Conservation (phyloP, 1,140 invertebrate genomes). For the Pygmarrhopalites habei region DNA sequence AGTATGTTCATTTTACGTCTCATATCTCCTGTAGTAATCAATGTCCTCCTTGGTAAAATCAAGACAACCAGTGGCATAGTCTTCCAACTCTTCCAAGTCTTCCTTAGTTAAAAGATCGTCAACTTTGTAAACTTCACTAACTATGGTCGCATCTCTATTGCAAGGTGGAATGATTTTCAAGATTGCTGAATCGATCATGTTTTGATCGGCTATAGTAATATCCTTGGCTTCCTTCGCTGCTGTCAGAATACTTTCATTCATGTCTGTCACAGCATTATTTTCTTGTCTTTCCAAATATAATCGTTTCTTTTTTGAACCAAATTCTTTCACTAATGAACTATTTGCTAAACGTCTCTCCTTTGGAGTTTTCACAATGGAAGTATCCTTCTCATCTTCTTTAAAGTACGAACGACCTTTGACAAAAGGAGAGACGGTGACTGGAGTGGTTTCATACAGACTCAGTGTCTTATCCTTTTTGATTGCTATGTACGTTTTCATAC, state of each 20-base stretch:
- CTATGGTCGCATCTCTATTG: conserved; percentile 23
- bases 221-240: conserved; percentile 19
- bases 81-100: conserved; percentile 31
- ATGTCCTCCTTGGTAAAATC: conserved; percentile 11
- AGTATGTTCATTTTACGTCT: conserved; percentile 18
- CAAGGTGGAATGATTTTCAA: conserved; percentile 31
- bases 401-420: conserved; percentile 17
- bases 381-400: conserved; percentile 15
- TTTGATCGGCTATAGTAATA: not conserved
- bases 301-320: conserved; percentile 37
- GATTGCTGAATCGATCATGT: conserved; percentile 21
- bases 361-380: not conserved
- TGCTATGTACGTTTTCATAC: conserved; percentile 7
- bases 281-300: conserved; percentile 29
- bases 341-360: conserved; percentile 19
- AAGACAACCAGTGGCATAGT: conserved; percentile 17
- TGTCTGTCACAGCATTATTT: conserved; percentile 25
- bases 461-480: conserved; percentile 13
- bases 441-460: conserved; percentile 27
- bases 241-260: conserved; percentile 28
- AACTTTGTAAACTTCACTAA: conserved; percentile 27
- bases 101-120: conserved; percentile 23
- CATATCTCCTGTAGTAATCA: too few species aligned
- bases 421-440: conserved; percentile 26
- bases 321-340: conserved; percentile 26